phyloP scores from a whole-genome alignment of 2,113 vertebrate species.

The Ctenomys sociabilis region DNA sequence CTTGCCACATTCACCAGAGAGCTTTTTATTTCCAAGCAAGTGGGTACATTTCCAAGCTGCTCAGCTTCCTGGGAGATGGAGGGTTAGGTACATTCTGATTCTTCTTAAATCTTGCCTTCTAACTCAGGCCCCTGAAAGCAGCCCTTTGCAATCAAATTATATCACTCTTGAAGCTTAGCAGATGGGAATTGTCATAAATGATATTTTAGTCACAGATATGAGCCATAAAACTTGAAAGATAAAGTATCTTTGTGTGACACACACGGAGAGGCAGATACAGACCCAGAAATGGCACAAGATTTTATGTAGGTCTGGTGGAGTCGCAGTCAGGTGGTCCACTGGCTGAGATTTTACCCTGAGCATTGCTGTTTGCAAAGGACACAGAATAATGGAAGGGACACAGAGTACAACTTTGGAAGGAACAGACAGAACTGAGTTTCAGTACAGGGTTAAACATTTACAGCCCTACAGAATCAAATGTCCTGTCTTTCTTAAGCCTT shows the following conservation, averaged over 20 bases:
- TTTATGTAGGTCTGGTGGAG: not conserved
- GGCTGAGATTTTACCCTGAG: accelerated
- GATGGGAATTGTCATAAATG: slow-evolving; percentile 78
- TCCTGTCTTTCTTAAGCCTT: not conserved
- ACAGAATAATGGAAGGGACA: accelerated
- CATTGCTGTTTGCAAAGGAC: accelerated
- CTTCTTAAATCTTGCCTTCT: slow-evolving; percentile 34
- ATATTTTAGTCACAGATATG: slow-evolving; percentile 78
- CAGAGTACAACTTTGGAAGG: too few relatives aligned
- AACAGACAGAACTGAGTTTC: not conserved
- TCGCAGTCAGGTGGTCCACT: not conserved
- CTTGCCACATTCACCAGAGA: slow-evolving; percentile 35
- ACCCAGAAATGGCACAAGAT: not conserved
- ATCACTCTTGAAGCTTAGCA: slow-evolving; percentile 70
- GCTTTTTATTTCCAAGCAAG: slow-evolving; percentile 57
- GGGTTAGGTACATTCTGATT: slow-evolving; percentile 59
- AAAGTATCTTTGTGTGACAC: slow-evolving; percentile 77
- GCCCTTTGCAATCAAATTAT: slow-evolving; percentile 64
- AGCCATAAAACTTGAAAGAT: slow-evolving; percentile 81
- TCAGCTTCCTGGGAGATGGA: slow-evolving; percentile 27
- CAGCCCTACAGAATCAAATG: not conserved
- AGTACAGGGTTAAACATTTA: not conserved
- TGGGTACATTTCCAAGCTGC: slow-evolving; percentile 43
- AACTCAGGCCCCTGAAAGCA: slow-evolving; percentile 46
- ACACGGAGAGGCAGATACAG: slow-evolving; percentile 70